These are phyloP conservation scores for Brachyistius frenatus DNA, from an alignment of 2,113 vertebrate species.

Conservation along the genomic window DNA sequence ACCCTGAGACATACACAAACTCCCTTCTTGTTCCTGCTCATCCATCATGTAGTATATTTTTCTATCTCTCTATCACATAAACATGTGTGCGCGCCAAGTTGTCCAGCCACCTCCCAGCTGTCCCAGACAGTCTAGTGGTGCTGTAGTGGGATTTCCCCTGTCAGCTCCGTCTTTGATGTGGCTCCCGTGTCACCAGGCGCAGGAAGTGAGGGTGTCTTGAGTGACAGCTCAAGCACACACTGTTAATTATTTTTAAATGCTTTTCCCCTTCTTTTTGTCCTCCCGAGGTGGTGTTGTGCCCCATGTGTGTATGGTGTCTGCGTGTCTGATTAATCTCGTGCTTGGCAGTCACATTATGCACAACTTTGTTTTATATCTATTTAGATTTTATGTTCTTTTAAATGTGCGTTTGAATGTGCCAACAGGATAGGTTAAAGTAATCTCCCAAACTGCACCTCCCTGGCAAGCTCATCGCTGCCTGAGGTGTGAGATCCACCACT, in stretches of 20 bases:
- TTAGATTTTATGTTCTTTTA: conserved; percentile 29
- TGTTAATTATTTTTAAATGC: conserved; percentile 58
- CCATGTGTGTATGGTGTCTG: not conserved
- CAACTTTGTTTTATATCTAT: conserved; percentile 35
- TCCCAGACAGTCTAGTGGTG: conserved; percentile 43
- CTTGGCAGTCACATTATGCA: not conserved
- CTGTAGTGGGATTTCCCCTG: conserved; percentile 64
- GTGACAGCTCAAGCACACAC: conserved; percentile 67
- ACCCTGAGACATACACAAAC: conserved; percentile 20
- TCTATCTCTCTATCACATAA: conserved; percentile 14
- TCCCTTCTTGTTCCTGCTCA: conserved; percentile 14
- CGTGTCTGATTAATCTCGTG: conserved; percentile 13
- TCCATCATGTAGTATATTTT: not conserved
- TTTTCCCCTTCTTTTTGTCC: not conserved
- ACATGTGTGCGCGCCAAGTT: not conserved
- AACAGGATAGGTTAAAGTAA: conserved; percentile 14
- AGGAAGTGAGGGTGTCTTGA: conserved; percentile 68
- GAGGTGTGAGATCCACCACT: conserved; percentile 30
- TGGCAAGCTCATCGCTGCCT: conserved; percentile 29
- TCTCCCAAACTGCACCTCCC: conserved; percentile 33
- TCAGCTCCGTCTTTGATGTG: conserved; percentile 72
- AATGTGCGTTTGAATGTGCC: conserved; percentile 38
- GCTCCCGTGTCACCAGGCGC: conserved; percentile 64
- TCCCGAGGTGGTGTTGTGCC: not conserved
- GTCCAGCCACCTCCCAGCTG: conserved; percentile 39